Base-by-base conservation (phyloP, 1,140 invertebrate species). In the Contarinia nasturtii region DNA sequence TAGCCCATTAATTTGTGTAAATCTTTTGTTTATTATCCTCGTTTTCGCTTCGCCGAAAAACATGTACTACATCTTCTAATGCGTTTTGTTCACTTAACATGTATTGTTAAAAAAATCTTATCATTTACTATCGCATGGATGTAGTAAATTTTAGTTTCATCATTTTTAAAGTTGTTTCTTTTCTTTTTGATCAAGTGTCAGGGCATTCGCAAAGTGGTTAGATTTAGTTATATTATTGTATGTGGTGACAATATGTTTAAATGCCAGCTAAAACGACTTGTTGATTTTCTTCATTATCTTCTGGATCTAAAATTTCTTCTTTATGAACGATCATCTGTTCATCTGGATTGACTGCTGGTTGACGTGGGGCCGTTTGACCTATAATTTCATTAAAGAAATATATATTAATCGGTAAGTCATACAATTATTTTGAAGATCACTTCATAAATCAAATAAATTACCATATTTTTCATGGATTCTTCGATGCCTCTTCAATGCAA, bases 401-500 rank as follows among this genome's bases (percentile, higher is more conserved):
- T 14, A 40, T n/a, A n/a, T n/a, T n/a, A n/a, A 22, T n/a, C 5
- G 7, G 45, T 33, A 18, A 22, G 4, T 15, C 1, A 8, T 14
- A 22, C 34, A 45, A 19, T 18, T 14, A 36, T 21, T 22, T 33
- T 27, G n/a, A 12, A 7, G 2, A 18, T n/a, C 22, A 20, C 21
- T 44, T 41, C 37, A 37, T 15, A 33, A 14, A 37, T n/a, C n/a
- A 19, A 10, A 36, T n/a, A 38, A 20, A 48, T 45, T 44, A 51
- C 77, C 80, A 55, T 84, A 82, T 63, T 84, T 82, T 53, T 82
- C 79, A 54, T 85, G 82, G 48, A 84, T 82, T 47, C 76, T 76
- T 55, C 79, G 72, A 59, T 85, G 82, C 49, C 81, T 68, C 54
- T 84, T 84, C 34, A 85, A 60, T 1, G 81, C 80, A 57, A 84